phyloP scores from a whole-genome alignment of 2,113 vertebrate species.

The Bubo bubo region DNA sequence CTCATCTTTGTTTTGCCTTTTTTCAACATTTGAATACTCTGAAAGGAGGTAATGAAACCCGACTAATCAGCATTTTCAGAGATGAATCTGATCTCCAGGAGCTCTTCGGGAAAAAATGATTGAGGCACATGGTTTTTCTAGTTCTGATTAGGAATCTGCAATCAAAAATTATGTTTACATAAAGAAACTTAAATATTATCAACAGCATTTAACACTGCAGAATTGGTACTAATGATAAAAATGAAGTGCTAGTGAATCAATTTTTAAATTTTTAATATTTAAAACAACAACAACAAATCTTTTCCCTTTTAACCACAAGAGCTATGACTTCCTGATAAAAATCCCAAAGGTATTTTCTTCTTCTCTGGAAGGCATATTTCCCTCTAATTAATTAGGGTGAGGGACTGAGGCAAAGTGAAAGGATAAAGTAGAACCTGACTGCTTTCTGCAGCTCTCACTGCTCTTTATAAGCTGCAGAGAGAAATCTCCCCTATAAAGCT shows the following conservation, averaged over 20 bases:
- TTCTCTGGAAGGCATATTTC: conserved; percentile 71
- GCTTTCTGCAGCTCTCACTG: background rate
- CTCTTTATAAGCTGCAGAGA: background rate
- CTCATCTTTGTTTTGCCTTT: background rate
- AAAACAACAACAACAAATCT: conserved; percentile 69
- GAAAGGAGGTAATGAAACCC: conserved; percentile 18
- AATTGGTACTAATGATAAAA: conserved; percentile 71
- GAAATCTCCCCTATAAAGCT: background rate
- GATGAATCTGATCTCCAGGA: background rate
- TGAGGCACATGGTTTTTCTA: background rate
- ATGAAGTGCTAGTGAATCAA: conserved; percentile 40
- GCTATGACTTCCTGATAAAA: conserved; percentile 72
- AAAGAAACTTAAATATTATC: conserved; percentile 58
- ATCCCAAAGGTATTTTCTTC: conserved; percentile 65
- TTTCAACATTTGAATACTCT: background rate
- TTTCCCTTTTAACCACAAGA: conserved; percentile 64
- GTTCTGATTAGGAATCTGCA: background rate
- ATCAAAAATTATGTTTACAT: conserved; percentile 40
- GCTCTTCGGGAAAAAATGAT: conserved; percentile 13
- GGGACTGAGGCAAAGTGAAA: conserved; percentile 10
- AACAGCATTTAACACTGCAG: conserved; percentile 36
- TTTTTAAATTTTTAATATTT: conserved; percentile 68
- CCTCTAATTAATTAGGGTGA: conserved; percentile 73
- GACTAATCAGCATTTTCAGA: conserved; percentile 40
- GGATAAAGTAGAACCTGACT: conserved; percentile 25